Evolutionary conservation across 2,797 vertebrate species (phyloP), one percentile per base, ranked within the genome.

Genomic region (Premnoplex brunnescens): DNA sequence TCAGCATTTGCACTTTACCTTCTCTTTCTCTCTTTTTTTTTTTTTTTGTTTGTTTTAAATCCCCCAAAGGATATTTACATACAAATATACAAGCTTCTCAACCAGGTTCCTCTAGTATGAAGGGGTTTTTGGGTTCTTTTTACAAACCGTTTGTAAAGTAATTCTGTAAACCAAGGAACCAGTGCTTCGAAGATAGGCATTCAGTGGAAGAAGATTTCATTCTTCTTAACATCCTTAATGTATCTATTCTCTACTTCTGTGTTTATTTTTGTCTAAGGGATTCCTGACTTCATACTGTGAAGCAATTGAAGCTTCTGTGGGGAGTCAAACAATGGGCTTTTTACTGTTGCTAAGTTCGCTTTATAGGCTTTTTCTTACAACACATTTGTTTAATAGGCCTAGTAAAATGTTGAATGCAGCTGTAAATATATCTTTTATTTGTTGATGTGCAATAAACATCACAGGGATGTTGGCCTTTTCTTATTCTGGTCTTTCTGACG

Each of bases 271-370:
- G 85, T 95, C 87, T 95, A 85, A 96, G 97, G 92, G 66, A 93
- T 96, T 95, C 88, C 89, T 97, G 96, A 73, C 83, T 95, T 92
- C 96, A 94, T 89, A 95, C 95, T 96, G 93, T 97, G 95, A 95
- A 93, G 91, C 87, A 94, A 95, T 96, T 95, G 89, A 92, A 84
- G 58, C 52, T 94, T 96, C 94, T 59, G 90, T 94, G 89, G 83
- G 87, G 91, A 95, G 81, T 91, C 92, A 90, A 88, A 96, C 81
- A 96, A 91, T 91, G 75, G 92, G 32, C 43, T 90, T 95, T 95
- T 92, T 95, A 91, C 76, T 93, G 90, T 92, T 96, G 91, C 93
- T 95, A 95, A 95, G 91, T 93, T 96, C 39, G 48, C 91, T 96
- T 96, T 95, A 91, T 74, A 90, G 92, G 89, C 85, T 91, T 88